Conservation (phyloP, 2,888 invertebrate species). For the Metellina segmentata region DNA sequence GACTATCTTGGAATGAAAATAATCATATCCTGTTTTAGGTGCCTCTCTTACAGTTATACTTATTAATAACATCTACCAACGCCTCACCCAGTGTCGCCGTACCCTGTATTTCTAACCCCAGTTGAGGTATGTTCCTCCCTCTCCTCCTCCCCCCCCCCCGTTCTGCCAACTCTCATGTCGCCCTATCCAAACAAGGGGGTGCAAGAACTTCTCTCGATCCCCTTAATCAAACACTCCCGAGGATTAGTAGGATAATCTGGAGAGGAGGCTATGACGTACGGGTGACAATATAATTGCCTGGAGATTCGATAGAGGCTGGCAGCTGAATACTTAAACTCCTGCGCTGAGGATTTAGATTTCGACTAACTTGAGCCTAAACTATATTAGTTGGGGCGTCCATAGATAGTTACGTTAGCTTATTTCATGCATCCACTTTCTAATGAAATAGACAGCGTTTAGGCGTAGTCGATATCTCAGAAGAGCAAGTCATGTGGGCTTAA, state of each 20-base stretch:
- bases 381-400: not conserved
- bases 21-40: not conserved
- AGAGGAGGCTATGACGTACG: constrained; percentile 27
- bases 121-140: not conserved
- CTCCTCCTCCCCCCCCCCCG: not conserved
- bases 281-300: constrained; percentile 50
- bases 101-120: not conserved
- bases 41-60: not conserved
- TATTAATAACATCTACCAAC: not conserved
- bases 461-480: too few species aligned
- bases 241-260: constrained; percentile 46
- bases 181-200: not conserved
- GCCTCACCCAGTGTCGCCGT: not conserved
- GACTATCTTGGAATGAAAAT: not conserved
- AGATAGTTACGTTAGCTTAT: not conserved
- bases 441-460: too few species aligned
- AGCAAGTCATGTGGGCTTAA: too few species aligned
- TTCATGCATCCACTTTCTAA: too few species aligned
- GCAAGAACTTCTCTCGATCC: not conserved
- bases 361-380: not conserved
- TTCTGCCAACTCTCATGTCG: not conserved
- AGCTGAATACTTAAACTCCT: not conserved
- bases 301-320: not conserved
- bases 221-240: constrained; percentile 6
- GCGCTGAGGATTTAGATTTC: not conserved